These are phyloP conservation scores for Ochropleura leucogaster DNA, from an alignment of 2,888 invertebrate species.

Conservation along the genomic window DNA sequence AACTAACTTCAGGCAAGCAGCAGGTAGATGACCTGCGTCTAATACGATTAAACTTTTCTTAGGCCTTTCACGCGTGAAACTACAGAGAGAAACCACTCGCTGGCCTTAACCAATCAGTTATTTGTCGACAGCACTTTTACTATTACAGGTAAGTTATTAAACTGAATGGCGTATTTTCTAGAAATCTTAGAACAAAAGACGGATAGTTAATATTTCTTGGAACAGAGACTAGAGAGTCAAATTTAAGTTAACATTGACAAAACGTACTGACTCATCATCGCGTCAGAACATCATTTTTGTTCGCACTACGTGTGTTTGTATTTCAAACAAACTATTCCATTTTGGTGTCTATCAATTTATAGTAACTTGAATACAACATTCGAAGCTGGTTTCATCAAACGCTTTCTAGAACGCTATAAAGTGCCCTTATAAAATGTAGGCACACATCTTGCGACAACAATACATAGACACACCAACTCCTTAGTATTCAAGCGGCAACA, in stretches of 20 bases:
- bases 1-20: slow-evolving; percentile 3
- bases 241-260: slow-evolving; percentile 23
- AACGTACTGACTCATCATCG: slow-evolving; percentile 11
- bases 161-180: slow-evolving; percentile 37
- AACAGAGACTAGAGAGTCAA: slow-evolving; percentile 36
- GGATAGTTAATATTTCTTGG: slow-evolving; percentile 31
- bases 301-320: neutral
- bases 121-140: slow-evolving; percentile 56
- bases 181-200: slow-evolving; percentile 47
- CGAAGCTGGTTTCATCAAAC: slow-evolving; percentile 8
- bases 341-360: neutral
- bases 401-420: slow-evolving; percentile 7
- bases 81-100: slow-evolving; percentile 56
- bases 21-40: slow-evolving; percentile 40
- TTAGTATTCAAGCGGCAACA: slow-evolving; percentile 37
- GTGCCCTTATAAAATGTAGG: slow-evolving; percentile 25
- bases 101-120: slow-evolving; percentile 55
- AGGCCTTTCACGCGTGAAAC: slow-evolving; percentile 59
- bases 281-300: neutral
- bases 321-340: neutral
- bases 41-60: slow-evolving; percentile 56
- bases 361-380: slow-evolving; percentile 11
- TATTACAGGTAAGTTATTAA: slow-evolving; percentile 36
- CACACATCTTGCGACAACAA: slow-evolving; percentile 15
- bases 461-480: slow-evolving; percentile 7